These are phyloP conservation scores for Spinibarbus caldwelli DNA, from an alignment of 2,797 vertebrate species.

Conservation along the genomic window DNA sequence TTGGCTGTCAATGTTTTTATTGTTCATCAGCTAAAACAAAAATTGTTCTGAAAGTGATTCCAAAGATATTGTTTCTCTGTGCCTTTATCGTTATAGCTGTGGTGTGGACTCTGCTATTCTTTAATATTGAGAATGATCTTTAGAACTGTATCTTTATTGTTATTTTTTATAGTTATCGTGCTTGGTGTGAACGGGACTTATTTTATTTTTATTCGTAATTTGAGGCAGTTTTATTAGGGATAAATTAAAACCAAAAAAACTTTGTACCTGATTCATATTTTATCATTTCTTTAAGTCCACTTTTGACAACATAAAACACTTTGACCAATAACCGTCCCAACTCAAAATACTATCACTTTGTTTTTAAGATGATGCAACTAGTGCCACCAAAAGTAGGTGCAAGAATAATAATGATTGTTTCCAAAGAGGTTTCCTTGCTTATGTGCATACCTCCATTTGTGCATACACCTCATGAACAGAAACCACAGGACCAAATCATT, in stretches of 20 bases:
- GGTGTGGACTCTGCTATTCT: not conserved
- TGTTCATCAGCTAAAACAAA: not conserved
- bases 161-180: not conserved
- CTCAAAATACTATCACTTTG: not conserved
- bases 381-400: not conserved
- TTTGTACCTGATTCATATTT: not conserved
- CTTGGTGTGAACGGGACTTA: not conserved
- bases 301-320: not conserved
- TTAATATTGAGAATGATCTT: too few relatives aligned
- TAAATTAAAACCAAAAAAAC: not conserved
- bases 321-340: not conserved
- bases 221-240: not conserved
- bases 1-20: not conserved
- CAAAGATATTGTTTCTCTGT: not conserved
- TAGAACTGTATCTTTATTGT: not conserved
- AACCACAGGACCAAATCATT: not conserved
- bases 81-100: not conserved
- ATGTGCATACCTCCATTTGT: not conserved
- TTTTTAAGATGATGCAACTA: not conserved
- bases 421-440: not conserved
- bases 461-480: not conserved
- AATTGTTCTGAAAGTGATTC: not conserved
- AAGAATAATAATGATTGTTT: not conserved
- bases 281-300: not conserved
- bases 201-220: not conserved